phyloP scores from a whole-genome alignment of 2,797 vertebrate genomes.

The Sebastes matsubarae region DNA sequence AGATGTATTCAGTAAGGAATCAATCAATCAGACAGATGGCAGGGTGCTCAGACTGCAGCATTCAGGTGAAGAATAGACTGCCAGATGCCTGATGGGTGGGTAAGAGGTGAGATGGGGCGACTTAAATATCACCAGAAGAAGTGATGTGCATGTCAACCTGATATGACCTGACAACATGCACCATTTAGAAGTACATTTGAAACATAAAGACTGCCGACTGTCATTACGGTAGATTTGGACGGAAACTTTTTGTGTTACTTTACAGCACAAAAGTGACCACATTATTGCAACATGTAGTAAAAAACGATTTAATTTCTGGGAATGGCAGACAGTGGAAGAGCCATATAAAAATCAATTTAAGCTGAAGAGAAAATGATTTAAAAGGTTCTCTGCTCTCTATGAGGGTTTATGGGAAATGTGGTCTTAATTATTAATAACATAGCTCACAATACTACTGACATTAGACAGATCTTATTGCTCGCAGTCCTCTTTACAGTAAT shows the following conservation, averaged over 20 bases:
- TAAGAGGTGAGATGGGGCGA: slow-evolving; percentile 3
- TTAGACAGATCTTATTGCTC: background rate
- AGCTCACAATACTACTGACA: background rate
- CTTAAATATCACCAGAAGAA: background rate
- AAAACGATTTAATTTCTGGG: background rate
- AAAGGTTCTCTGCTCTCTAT: background rate
- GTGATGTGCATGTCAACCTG: background rate
- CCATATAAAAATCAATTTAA: background rate
- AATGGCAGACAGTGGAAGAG: background rate
- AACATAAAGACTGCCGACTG: background rate
- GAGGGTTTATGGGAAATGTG: background rate
- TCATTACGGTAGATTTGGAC: background rate
- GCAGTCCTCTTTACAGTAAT: background rate
- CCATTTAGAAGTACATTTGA: background rate
- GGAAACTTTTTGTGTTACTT: background rate
- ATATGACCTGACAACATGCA: too few species aligned
- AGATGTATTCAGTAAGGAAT: slow-evolving; percentile 23
- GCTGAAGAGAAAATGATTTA: background rate
- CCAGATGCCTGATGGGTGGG: slow-evolving; percentile 27
- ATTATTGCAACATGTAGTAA: background rate
- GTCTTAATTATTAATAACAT: background rate
- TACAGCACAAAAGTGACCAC: background rate
- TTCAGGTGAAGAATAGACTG: slow-evolving; percentile 12
- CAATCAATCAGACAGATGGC: slow-evolving; percentile 70
- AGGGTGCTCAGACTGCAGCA: slow-evolving; percentile 29